Evolutionary conservation across 2,113 vertebrate species (phyloP).

Genomic region (Phyllopteryx taeniolatus): DNA sequence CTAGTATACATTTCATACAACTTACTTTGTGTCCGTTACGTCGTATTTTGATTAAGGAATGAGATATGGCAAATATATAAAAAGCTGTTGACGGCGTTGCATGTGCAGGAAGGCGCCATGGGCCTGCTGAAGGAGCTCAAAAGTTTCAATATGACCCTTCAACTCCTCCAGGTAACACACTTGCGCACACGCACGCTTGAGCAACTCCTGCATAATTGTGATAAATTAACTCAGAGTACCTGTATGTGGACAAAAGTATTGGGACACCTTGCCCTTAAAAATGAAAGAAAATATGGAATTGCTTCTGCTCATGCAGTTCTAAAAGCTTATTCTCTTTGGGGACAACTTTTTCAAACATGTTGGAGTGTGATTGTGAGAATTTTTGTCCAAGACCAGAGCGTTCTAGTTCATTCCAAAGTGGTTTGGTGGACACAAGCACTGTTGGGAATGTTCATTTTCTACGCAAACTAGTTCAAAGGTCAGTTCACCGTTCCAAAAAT

Average conservation of each 20-base stretch:
- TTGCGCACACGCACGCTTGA: background rate
- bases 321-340: too few species aligned
- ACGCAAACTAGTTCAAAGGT: too few species aligned
- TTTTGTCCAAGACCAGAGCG: too few species aligned
- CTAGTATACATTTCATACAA: background rate
- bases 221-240: background rate
- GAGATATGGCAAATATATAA: background rate
- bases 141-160: constrained; percentile 85
- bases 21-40: background rate
- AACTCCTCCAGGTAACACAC: constrained; percentile 85
- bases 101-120: constrained; percentile 82
- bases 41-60: background rate
- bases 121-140: constrained; percentile 88
- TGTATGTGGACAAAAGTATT: background rate
- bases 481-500: too few species aligned
- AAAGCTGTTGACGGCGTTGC: background rate
- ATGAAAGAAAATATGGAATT: background rate
- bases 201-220: background rate
- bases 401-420: too few species aligned
- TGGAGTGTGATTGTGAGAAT: background rate
- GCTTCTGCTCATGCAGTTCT: background rate
- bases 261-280: background rate
- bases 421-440: too few species aligned
- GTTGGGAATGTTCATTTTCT: too few species aligned
- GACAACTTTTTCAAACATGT: background rate